Conservation (phyloP, 2,797 vertebrate species). For the Molossus alvarezi region DNA sequence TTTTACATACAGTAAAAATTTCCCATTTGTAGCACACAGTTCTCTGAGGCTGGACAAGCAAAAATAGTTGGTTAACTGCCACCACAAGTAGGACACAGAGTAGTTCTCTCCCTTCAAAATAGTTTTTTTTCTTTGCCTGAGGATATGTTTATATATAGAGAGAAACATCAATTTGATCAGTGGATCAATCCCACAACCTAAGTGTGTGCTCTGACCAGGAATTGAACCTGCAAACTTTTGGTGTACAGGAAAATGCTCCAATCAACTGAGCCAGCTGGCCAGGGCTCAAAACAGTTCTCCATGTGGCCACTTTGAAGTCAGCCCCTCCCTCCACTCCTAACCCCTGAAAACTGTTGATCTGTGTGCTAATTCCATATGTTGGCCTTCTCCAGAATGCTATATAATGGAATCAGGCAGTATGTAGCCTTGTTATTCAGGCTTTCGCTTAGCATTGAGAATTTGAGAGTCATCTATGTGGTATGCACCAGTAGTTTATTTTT, state of each 20-base stretch:
- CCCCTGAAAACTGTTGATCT: background rate
- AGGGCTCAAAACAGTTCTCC: background rate
- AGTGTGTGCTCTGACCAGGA: too few species aligned
- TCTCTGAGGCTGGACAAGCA: slow-evolving; percentile 11
- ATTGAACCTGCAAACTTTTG: too few species aligned
- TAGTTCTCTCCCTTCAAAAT: slow-evolving; percentile 22
- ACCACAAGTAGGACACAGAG: background rate
- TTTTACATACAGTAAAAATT: slow-evolving; percentile 27
- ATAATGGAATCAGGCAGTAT: background rate
- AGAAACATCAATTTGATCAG: background rate
- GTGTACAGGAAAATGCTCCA: too few species aligned
- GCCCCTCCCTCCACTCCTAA: background rate
- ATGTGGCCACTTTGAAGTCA: background rate
- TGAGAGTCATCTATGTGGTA: background rate
- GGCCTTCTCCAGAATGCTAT: background rate
- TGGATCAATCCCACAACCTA: too few species aligned
- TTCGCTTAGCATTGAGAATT: background rate
- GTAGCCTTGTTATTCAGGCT: background rate
- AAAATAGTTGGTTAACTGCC: background rate
- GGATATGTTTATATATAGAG: background rate
- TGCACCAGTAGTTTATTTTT: background rate
- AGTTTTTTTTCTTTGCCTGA: background rate
- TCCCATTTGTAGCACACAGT: background rate
- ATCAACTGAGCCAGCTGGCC: too few species aligned
- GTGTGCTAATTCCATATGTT: background rate